These are phyloP conservation scores for Montipora capricornis DNA, from an alignment of 64 coral and sea anemone species.

Conservation along the genomic window DNA sequence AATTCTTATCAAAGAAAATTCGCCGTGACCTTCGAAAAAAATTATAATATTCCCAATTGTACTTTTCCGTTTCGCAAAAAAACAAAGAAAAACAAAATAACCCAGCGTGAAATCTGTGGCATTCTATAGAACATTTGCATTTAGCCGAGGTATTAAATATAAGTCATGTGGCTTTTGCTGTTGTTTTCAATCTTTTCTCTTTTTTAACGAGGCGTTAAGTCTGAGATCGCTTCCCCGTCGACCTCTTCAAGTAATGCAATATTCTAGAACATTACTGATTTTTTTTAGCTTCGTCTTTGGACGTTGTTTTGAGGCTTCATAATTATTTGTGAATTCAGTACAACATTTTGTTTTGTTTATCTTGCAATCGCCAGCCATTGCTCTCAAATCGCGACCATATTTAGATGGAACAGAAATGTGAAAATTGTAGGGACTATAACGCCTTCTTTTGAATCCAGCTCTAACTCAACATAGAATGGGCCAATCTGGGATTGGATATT, in stretches of 20 bases:
- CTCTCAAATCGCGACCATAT: neutral
- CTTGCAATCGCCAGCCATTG: slow-evolving; percentile 6
- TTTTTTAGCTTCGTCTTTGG: neutral
- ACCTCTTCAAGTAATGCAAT: too few species aligned
- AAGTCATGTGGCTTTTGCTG: neutral
- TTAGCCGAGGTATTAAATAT: neutral
- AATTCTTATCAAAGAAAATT: neutral
- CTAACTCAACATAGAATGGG: neutral
- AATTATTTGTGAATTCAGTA: slow-evolving; percentile 37
- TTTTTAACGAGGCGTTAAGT: neutral
- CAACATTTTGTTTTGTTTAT: slow-evolving; percentile 21
- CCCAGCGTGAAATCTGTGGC: slow-evolving; percentile 7
- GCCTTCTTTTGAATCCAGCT: neutral
- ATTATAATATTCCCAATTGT: slow-evolving; percentile 35
- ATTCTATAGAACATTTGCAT: slow-evolving; percentile 21
- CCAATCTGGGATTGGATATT: neutral
- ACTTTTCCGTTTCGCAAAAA: neutral
- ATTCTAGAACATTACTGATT: too few species aligned
- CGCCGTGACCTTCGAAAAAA: slow-evolving; percentile 37
- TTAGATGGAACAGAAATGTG: neutral
- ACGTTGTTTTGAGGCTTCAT: neutral
- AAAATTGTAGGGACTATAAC: too few species aligned
- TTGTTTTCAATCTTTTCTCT: neutral
- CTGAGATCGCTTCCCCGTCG: neutral
- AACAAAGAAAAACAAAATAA: neutral